Percentiles rank a stretch among this genome's conserved stretches.
Evolutionary conservation across 2,797 vertebrate species (phyloP).

Genomic region (Galagoides demidoff): DNA sequence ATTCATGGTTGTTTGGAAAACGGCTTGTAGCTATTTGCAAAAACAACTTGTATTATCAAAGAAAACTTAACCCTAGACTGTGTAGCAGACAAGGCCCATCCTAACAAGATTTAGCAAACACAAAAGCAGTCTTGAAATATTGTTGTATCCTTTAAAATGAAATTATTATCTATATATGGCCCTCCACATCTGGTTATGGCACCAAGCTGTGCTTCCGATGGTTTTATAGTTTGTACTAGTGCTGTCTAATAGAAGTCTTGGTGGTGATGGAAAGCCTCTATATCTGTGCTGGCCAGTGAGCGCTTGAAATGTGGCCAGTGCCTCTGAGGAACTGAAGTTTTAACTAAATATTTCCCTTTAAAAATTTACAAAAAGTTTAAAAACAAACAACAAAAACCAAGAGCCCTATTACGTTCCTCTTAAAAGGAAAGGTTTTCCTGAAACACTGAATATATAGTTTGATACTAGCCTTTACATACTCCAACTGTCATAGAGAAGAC

Average conservation of each 20-base stretch:
- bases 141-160: slow-evolving; percentile 64
- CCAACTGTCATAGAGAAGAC: background rate
- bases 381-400: background rate
- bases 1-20: slow-evolving; percentile 46
- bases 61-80: slow-evolving; percentile 48
- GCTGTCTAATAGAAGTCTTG: background rate
- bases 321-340: background rate
- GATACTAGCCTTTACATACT: background rate
- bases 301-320: background rate
- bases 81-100: slow-evolving; percentile 40
- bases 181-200: slow-evolving; percentile 49
- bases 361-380: background rate
- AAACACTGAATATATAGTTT: background rate
- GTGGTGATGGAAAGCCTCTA: background rate
- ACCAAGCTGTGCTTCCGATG: background rate
- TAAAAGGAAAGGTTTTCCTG: background rate
- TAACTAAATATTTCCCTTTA: background rate
- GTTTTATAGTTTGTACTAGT: background rate
- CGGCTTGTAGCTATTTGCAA: slow-evolving; percentile 55
- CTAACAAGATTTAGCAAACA: slow-evolving; percentile 71
- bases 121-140: slow-evolving; percentile 65
- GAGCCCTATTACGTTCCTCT: background rate
- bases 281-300: background rate
- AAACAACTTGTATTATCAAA: slow-evolving; percentile 36
- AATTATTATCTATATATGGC: slow-evolving; percentile 63